Conservation (phyloP, 2,113 vertebrate genomes). For the Xiphophorus hellerii region DNA sequence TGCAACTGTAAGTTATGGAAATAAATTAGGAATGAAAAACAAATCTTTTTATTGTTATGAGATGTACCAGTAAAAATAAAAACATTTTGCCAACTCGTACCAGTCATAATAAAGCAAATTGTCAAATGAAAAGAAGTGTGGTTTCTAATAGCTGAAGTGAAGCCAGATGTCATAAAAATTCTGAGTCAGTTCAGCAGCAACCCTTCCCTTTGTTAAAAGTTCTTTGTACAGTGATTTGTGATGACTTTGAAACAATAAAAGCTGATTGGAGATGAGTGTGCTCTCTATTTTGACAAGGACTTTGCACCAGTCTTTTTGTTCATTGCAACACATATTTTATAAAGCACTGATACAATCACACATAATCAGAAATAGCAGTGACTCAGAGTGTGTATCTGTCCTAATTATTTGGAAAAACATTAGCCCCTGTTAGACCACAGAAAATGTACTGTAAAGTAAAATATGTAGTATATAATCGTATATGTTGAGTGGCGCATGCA, state of each 20-base stretch:
- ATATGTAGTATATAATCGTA: conserved; percentile 17
- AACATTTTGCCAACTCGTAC: background rate
- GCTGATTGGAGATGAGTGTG: conserved; percentile 5
- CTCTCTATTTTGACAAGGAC: conserved; percentile 2
- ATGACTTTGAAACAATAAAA: conserved; percentile 40
- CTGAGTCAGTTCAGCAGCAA: conserved; percentile 18
- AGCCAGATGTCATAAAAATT: conserved; percentile 20
- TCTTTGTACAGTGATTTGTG: conserved; percentile 32
- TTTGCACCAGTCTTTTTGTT: conserved; percentile 18
- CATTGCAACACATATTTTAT: conserved; percentile 27
- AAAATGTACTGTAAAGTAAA: conserved; percentile 63
- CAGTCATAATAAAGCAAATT: background rate
- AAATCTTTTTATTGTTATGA: conserved; percentile 20
- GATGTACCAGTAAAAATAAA: background rate
- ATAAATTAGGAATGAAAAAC: too few relatives aligned
- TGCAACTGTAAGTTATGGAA: conserved; percentile 6
- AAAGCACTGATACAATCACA: conserved; percentile 25
- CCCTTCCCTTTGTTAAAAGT: conserved; percentile 9
- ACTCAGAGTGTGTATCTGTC: conserved; percentile 57
- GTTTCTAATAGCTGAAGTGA: conserved; percentile 27
- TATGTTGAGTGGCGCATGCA: conserved; percentile 20
- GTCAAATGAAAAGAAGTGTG: conserved; percentile 5
- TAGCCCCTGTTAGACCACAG: conserved; percentile 56
- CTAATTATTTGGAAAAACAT: conserved; percentile 56
- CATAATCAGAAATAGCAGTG: conserved; percentile 39